Base-by-base conservation (phyloP, 2,888 invertebrate species). In the Limnephilus auricula region DNA sequence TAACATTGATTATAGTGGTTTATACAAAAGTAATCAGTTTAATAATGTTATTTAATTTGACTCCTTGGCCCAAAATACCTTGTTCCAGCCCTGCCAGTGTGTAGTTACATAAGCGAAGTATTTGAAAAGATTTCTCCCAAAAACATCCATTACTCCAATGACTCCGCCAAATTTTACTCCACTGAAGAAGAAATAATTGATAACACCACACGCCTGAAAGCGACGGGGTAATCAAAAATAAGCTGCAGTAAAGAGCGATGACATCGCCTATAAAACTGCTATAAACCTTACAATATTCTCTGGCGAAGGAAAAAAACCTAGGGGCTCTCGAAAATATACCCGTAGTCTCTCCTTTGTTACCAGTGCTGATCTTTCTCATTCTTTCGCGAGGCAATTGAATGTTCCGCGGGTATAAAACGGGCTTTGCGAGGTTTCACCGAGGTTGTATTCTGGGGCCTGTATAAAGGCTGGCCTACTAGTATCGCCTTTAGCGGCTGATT, bases 361-460 rank as follows among this genome's bases (percentile, higher is more conserved):
- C 78, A 34, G 78, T 37, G 78, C 87, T 88, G 87, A 88, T 88
- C 87, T 88, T 78, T 50, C 87, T 78, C 79, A 78, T 88, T 88
- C 87, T 88, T 88, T 32, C 78, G 65, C n/a, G 78, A 34, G 37
- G 65, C 87, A 88, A 88, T 88, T 88, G 79, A 88, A 88, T 79
- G 78, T 37, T 88, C 32, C 31, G 50, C 15, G 87, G n/a, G 34
- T 78, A 45, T 87, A 87, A 87, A 87, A 78, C 78, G 87, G 79
- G 87, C 37, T 88, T 88, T 88, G 37, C 30, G 79, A 79, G 34
- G n/a, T 88, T 34, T 88, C 78, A 65, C 25, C 65, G n/a, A 65
- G 65, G 25, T n/a, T 65, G 10, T 0, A 45, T 15, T 45, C 45
- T 45, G 45, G n/a, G n/a, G n/a, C n/a, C n/a, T n/a, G n/a, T n/a